Evolutionary conservation across 2,888 invertebrate species (phyloP).

Genomic region (Pandemis heparana): DNA sequence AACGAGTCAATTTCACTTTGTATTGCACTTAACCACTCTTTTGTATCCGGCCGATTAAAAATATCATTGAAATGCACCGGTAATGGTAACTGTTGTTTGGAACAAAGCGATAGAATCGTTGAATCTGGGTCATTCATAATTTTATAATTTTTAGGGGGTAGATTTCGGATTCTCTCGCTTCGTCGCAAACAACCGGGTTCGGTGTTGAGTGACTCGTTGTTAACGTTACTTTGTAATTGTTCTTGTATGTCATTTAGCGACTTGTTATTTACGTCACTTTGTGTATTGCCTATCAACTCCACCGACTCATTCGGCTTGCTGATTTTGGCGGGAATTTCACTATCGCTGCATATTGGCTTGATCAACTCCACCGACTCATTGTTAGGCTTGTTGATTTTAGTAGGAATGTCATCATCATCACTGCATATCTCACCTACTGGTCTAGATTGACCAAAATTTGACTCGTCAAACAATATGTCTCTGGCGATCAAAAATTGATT

Average conservation of each 20-base stretch:
- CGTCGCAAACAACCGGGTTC: background rate
- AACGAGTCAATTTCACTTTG: too few relatives aligned
- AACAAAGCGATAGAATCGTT: background rate
- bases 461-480: slow-evolving; percentile 60
- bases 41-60: too few relatives aligned
- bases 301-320: background rate
- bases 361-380: too few relatives aligned
- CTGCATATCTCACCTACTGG: too few relatives aligned
- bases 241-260: too few relatives aligned
- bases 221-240: too few relatives aligned
- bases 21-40: too few relatives aligned
- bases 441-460: slow-evolving; percentile 51
- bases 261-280: too few relatives aligned
- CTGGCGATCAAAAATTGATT: slow-evolving; percentile 54
- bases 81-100: background rate
- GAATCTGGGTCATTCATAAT: background rate
- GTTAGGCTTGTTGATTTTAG: too few relatives aligned
- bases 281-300: background rate
- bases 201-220: background rate
- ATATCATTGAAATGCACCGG: background rate
- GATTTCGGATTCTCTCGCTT: background rate
- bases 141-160: background rate
- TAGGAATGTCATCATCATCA: too few relatives aligned
- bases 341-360: too few relatives aligned
- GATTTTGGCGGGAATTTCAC: slow-evolving; percentile 4